Evolutionary conservation across 2,797 vertebrate species (phyloP), one percentile per base, ranked within the genome.

Genomic region (Crax fasciolata): DNA sequence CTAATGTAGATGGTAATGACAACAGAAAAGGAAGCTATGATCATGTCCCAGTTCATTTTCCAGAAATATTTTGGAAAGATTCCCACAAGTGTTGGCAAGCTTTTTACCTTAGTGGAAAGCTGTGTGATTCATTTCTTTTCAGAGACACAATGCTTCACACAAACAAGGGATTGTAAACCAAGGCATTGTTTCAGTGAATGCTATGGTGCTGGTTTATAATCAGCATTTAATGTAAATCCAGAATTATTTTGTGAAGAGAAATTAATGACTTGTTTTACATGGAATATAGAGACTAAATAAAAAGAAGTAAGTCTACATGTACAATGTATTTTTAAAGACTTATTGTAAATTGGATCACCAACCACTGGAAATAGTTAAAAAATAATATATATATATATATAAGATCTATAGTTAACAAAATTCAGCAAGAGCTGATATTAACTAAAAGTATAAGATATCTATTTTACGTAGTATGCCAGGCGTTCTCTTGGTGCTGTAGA

Each of bases 11-110:
- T 72, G 19, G 62, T 87, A 72, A 41, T 38, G 28, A 24, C 38
- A 59, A 21, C 73, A 58, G 58, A 39, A 84, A 58, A 65, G 5
- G 48, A 77, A 78, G 28, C 9, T 9, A 61, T 13, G n/a, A 46
- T 0, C 0, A 0, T 43, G 10, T 65, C 20, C 41, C 4, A 28
- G 11, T 54, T 62, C 2, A 7, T 87, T 86, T 94, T 81, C 21
- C 20, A 66, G 12, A 52, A 76, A 5, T 48, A 10, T 46, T 65
- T 61, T 78, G 62, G 30, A 84, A 84, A 41, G 52, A 54, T 23
- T 82, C 38, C 39, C 59, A 35, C 32, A 43, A n/a, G 15, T 25
- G 6, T 77, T 87, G 77, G 32, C 38, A 73, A 25, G 17, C 58
- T 83, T 79, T 11, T 13, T 57, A 58, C 61, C 48, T 62, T 62